Conservation (phyloP, 37 sponge, comb jelly and placozoan genomes). For the Ephydatia muelleri region DNA sequence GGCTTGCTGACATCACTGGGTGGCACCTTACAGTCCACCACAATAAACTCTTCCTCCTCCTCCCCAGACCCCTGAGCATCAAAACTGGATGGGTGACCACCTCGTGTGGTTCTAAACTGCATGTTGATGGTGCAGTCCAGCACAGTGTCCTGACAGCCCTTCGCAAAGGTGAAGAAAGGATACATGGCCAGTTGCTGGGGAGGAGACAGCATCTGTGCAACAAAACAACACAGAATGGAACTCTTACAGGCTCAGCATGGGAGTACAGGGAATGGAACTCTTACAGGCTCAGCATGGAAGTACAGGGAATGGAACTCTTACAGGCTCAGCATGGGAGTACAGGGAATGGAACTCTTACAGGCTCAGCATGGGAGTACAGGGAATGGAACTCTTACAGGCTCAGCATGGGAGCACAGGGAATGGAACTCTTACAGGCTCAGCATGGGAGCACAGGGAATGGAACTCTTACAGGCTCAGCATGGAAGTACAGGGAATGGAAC, state of each 20-base stretch:
- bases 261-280: background rate
- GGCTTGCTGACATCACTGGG: background rate
- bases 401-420: constrained; percentile 32
- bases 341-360: constrained; percentile 76
- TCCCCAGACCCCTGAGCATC: background rate
- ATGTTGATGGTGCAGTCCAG: constrained; percentile 6
- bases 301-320: constrained; percentile 72
- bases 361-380: constrained; percentile 41
- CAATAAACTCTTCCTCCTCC: constrained; percentile 55
- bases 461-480: no score
- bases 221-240: constrained; percentile 1
- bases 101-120: constrained; percentile 6
- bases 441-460: constrained; percentile 34
- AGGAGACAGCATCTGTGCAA: constrained; percentile 60
- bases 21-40: constrained; percentile 43
- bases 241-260: background rate
- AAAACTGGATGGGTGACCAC: background rate
- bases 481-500: constrained; percentile 46
- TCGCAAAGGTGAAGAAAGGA: constrained; percentile 80
- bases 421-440: constrained; percentile 80
- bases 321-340: constrained; percentile 22
- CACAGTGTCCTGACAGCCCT: constrained; percentile 14
- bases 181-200: constrained; percentile 73
- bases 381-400: constrained; percentile 76
- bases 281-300: background rate